Base-by-base conservation (phyloP, 2,797 vertebrate genomes). In the Cirrhinus molitorella region DNA sequence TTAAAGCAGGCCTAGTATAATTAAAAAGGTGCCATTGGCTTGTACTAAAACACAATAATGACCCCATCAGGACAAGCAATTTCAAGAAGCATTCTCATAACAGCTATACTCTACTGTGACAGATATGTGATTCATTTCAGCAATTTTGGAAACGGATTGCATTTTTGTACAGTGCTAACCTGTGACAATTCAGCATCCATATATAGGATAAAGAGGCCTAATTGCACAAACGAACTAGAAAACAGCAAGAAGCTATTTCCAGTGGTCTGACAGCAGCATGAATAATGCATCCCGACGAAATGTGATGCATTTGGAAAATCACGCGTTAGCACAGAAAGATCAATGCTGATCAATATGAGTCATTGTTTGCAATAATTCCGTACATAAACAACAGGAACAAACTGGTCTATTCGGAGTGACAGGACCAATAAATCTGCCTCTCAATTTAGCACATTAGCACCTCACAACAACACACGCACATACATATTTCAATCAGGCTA, bases 281-380 rank as follows among this genome's bases (percentile, higher is more conserved):
- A 83, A 83, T 81, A 84, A 78, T 51, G 6, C 80, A 79, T 47
- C 23, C 59, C 34, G 8, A 75, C 8, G n/a, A 81, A 80, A 57
- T 70, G 73, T 79, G 74, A 85, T 77, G 57, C 31, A 80, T 84
- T 61, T 61, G 43, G 49, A 71, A 85, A 83, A 75, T 79, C 61
- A n/a, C 66, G 19, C 37, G 55, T 81, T 80, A 80, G 5, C 14
- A 68, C 75, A 76, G 71, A 80, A 71, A 72, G 63, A 87, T 86
- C 84, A 79, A 85, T 85, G 67, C 61, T 66, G 75, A 87, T 90
- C 86, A 87, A 87, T 85, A 85, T 84, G 71, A 80, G 40, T 72
- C 65, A 79, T 59, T 78, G 86, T 83, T 88, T 72, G 80, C 79
- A 82, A 85, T 83, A 87, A 83, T 88, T 88, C 45, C 40, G n/a